These are phyloP conservation scores for Pseudopodoces humilis DNA, from an alignment of 2,113 vertebrate genomes.

Conservation along the genomic window DNA sequence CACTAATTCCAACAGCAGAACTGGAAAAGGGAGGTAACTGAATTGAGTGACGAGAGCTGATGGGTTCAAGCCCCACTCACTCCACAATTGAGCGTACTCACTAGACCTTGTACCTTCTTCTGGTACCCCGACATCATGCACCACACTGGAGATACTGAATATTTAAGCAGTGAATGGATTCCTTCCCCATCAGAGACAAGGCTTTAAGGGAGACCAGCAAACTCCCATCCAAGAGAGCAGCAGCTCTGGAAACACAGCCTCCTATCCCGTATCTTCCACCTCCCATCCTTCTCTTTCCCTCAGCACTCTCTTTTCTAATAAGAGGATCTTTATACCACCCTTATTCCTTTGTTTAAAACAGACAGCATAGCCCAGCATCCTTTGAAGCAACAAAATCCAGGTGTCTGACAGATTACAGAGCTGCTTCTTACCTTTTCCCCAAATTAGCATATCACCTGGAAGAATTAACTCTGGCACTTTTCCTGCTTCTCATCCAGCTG, in stretches of 20 bases:
- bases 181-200: neutral
- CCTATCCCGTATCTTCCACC: fast-evolving
- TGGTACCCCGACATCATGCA: neutral
- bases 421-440: neutral
- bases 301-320: neutral
- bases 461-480: neutral
- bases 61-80: neutral
- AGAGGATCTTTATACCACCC: neutral
- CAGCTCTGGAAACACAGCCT: neutral
- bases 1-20: neutral
- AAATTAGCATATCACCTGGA: neutral
- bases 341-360: neutral
- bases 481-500: neutral
- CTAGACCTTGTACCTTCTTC: neutral
- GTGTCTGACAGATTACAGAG: neutral
- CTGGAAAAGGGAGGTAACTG: neutral
- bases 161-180: neutral
- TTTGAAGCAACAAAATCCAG: neutral
- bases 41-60: neutral
- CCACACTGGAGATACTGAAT: neutral
- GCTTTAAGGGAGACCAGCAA: neutral
- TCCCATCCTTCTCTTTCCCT: neutral
- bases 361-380: neutral
- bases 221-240: neutral
- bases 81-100: neutral